Evolutionary conservation across 2,113 vertebrate species (phyloP).

Genomic region (Erinaceus europaeus): DNA sequence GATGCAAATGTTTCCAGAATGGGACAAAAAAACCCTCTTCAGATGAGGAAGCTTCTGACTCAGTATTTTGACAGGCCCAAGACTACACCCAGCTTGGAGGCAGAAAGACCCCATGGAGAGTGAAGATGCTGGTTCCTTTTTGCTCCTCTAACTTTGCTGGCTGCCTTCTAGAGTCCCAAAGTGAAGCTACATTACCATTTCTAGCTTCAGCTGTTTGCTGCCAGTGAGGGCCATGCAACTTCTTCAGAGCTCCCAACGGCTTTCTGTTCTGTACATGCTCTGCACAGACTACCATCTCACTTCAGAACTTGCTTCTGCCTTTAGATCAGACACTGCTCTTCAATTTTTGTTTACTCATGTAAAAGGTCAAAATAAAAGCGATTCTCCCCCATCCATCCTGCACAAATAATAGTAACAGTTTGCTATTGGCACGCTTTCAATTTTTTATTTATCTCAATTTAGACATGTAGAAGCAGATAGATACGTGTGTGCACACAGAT

Average conservation of each 20-base stretch:
- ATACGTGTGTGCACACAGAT: too few relatives aligned
- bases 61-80: neutral
- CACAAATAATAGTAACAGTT: neutral
- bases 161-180: neutral
- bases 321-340: neutral
- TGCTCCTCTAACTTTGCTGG: too few relatives aligned
- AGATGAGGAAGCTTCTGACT: neutral
- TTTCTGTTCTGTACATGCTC: neutral
- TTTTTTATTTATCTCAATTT: neutral
- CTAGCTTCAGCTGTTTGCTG: neutral
- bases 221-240: fast-evolving
- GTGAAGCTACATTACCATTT: neutral
- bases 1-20: neutral
- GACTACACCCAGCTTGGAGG: neutral
- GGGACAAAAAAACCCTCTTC: neutral
- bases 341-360: neutral
- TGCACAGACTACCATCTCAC: fast-evolving
- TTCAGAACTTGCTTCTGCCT: neutral
- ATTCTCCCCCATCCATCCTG: neutral
- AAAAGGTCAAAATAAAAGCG: neutral
- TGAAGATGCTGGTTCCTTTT: neutral
- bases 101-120: neutral
- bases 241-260: neutral
- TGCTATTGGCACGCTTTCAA: neutral
- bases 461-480: neutral